Evolutionary conservation across 23 tunicate species (phyloP), one percentile per base, ranked within the genome.

Genomic region (Corella eumyota): DNA sequence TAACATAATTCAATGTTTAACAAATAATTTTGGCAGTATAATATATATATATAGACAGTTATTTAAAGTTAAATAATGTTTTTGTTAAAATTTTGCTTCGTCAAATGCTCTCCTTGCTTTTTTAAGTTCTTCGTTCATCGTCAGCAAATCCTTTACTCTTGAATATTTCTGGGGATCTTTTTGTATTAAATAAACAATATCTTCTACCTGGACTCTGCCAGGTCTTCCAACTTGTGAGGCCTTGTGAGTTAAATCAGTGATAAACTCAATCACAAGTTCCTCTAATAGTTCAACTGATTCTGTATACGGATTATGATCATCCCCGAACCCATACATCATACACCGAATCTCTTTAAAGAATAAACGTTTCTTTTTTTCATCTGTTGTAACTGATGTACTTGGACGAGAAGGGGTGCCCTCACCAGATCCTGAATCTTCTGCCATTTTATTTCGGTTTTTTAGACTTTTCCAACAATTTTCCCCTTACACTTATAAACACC

Each of bases 301-400:
- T n/a, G 98, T 92, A 72, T 92, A 92, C 1, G 98, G 98, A 55
- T 92, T 92, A 30, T 73, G 78, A 67, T 92, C 98, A 57, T 92
- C 98, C 3, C 98, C 98, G 58, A 92, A 92, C 19, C 98, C 98
- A 59, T 72, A 78, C 86, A 92, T 83, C 86, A 81, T 83, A 67
- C 98, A 92, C 1, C 93, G 85, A 22, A 92, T 81, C 73, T 92
- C 98, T 67, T 92, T 92, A 28, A 77, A 76, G 58, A 92, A 92
- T 21, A 73, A 27, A 3, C 77, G 68, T 51, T 79, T 78, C 61
- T 78, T 78, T 40, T 79, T 88, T 6, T 88, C 96, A 56, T 79
- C 88, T 13, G 36, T 40, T 3, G 66, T 2, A 7, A 64, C 13
- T 20, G 47, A 32, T 32, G 67, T 21, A 27, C 74, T 52, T 26